phyloP scores from a whole-genome alignment of 2,888 invertebrate genomes.

The Aleiodes leptofemur region DNA sequence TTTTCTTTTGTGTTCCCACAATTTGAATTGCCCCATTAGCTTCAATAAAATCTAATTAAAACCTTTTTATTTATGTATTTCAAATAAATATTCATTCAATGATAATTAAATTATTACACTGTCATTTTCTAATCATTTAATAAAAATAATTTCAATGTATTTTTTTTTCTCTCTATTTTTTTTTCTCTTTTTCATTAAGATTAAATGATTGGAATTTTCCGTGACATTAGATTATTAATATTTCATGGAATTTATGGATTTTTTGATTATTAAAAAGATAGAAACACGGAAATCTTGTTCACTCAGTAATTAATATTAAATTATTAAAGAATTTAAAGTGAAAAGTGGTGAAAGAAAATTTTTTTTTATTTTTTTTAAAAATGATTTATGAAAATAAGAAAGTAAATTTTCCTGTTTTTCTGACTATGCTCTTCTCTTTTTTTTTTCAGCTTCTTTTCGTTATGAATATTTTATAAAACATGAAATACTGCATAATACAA shows the following conservation, averaged over 20 bases:
- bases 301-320: not conserved
- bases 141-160: slow-evolving; percentile 14
- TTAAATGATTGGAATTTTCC: slow-evolving; percentile 13
- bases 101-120: slow-evolving; percentile 1
- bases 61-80: slow-evolving; percentile 11
- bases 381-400: slow-evolving; percentile 5
- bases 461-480: slow-evolving; percentile 25
- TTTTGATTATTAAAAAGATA: not conserved
- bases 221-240: slow-evolving; percentile 8
- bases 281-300: not conserved
- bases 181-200: not conserved
- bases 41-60: slow-evolving; percentile 25
- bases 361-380: too few relatives aligned
- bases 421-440: not conserved
- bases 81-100: slow-evolving; percentile 19
- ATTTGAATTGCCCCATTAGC: slow-evolving; percentile 20
- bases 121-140: not conserved
- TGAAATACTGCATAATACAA: slow-evolving; percentile 3
- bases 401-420: slow-evolving; percentile 2
- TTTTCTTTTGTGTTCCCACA: not conserved
- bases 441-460: not conserved
- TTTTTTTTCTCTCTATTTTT: too few relatives aligned
- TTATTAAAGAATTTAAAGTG: not conserved
- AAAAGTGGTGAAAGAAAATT: too few relatives aligned
- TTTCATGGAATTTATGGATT: too few relatives aligned